Conservation (phyloP, 1,140 invertebrate species). For the Mizuhopecten yessoensis region DNA sequence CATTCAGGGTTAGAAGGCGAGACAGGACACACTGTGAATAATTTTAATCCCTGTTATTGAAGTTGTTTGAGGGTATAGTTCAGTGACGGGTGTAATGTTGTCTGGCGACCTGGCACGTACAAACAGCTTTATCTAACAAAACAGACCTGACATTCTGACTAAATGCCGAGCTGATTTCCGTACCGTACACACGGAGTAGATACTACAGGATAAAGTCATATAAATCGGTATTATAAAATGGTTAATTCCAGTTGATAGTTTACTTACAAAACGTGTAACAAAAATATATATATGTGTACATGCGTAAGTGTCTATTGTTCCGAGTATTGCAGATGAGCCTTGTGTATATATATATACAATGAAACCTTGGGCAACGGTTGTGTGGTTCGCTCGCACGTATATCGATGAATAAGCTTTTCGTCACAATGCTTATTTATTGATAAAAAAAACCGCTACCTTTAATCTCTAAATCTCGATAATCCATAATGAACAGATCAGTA, state of each 20-base stretch:
- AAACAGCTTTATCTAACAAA: conserved; percentile 19
- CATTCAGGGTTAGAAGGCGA: not conserved
- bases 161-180: not conserved
- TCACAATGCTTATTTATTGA: not conserved
- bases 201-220: not conserved
- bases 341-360: too few relatives aligned
- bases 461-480: not conserved
- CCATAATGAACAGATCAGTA: not conserved
- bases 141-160: not conserved
- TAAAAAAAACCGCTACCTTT: not conserved
- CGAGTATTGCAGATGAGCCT: not conserved
- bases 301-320: conserved; percentile 33
- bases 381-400: not conserved
- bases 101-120: not conserved
- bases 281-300: not conserved
- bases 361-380: conserved; percentile 8
- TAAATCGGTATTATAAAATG: not conserved
- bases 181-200: not conserved
- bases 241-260: not conserved
- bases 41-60: not conserved
- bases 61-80: not conserved
- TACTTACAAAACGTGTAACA: not conserved
- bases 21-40: not conserved
- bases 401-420: not conserved
- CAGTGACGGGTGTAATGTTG: conserved; percentile 13